Conservation (phyloP, 2,888 invertebrate genomes). For the Tenthredo amoena region DNA sequence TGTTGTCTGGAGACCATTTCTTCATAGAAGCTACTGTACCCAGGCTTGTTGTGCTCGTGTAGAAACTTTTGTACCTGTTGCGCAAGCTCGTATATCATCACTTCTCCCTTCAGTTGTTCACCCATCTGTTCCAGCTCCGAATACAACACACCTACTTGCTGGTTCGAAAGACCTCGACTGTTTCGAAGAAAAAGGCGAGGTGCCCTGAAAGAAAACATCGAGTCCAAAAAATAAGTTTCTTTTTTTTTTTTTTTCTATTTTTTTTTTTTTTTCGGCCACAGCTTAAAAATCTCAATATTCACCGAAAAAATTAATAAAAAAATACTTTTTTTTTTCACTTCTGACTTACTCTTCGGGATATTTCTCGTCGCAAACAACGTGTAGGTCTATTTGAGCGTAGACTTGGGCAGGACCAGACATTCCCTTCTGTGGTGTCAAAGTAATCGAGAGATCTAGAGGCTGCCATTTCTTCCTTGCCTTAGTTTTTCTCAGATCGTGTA, state of each 20-base stretch:
- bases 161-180: conserved; percentile 88
- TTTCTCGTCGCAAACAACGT: conserved; percentile 85
- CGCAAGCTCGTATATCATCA: conserved; percentile 92
- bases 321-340: neutral
- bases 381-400: conserved; percentile 88
- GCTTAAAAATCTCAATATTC: neutral
- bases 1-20: conserved; percentile 90
- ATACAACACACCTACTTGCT: conserved; percentile 83
- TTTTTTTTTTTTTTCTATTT: neutral
- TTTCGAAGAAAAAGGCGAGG: conserved; percentile 87
- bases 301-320: too few species aligned
- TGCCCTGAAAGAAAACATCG: conserved; percentile 78
- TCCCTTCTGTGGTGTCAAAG: conserved; percentile 88
- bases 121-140: conserved; percentile 83
- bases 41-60: conserved; percentile 89
- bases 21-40: conserved; percentile 91
- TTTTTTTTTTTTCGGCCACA: neutral
- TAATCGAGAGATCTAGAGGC: conserved; percentile 87
- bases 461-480: conserved; percentile 84
- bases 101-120: conserved; percentile 84
- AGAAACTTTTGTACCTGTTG: conserved; percentile 90
- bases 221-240: neutral
- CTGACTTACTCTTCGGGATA: conserved; percentile 90
- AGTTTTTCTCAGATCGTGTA: conserved; percentile 83
- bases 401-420: conserved; percentile 84